Base-by-base conservation (phyloP, 2,888 invertebrate genomes). In the Amphipoea lucens region DNA sequence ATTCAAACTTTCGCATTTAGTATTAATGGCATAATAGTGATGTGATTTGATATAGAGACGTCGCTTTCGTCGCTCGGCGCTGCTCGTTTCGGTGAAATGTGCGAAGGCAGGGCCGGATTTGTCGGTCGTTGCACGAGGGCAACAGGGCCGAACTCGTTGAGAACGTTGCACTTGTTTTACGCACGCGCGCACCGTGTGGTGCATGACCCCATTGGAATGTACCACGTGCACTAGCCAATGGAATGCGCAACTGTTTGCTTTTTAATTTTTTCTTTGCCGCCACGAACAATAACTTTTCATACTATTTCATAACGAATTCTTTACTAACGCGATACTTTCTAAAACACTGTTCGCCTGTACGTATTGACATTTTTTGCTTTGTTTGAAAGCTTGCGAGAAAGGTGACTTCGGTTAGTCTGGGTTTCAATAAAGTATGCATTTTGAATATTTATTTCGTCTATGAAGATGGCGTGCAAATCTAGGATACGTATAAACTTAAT, bases 231-330 rank as follows among this genome's bases (percentile, higher is more conserved):
- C 95, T 96, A 95, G 95, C 94, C 94, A 88, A 92, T 94, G 96
- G 96, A 96, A 96, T 97, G 96, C 95, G 96, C 96, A 95, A 96
- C 96, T 96, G 96, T 96, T 96, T 96, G 95, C 96, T 95, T 95
- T 95, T 96, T 94, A 87, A 93, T 95, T 95, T 95, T 95, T 94
- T 92, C 92, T 92, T 92, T 90, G 91, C 92, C 93, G 93, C 93
- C 94, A 95, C 95, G 96, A 96, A 96, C 95, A 96, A 96, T 96
- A 94, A 94, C 94, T 94, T 95, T 95, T 94, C 95, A 94, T 94
- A 94, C 94, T 93, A 95, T 95, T 96, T 95, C 95, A 95, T 95
- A 95, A 95, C 95, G 94, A 95, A 95, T 95, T 95, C 95, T 94
- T 94, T 92, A 90, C 93, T 91, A 92, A 93, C 92, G 90, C 92